These are phyloP conservation scores for Cnemophilus loriae DNA, from an alignment of 2,113 vertebrate species.

Conservation along the genomic window DNA sequence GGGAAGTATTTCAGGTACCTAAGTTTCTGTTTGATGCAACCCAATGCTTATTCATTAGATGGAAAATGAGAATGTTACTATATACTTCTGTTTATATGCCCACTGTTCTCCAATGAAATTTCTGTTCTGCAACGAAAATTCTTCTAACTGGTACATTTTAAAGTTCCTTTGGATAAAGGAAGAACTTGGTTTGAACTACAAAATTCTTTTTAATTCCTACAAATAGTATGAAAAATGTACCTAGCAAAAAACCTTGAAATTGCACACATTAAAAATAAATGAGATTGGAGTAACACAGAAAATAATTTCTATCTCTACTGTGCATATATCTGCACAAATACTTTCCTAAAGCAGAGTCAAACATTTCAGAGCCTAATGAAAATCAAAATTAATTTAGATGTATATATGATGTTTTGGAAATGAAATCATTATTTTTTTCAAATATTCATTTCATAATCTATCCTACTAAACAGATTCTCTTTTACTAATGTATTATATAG, in stretches of 20 bases:
- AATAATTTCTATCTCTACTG: not conserved
- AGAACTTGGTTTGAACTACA: not conserved
- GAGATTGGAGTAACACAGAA: not conserved
- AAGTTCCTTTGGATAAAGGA: not conserved
- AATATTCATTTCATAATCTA: not conserved
- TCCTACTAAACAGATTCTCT: not conserved
- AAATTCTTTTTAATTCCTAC: not conserved
- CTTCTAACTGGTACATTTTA: not conserved
- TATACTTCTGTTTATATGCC: not conserved
- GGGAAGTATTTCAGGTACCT: not conserved
- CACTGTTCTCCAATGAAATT: not conserved
- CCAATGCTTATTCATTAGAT: not conserved
- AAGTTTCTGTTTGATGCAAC: not conserved
- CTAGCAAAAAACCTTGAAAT: not conserved
- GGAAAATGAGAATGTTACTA: not conserved
- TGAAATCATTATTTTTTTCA: not conserved
- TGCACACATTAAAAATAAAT: not conserved
- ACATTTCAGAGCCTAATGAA: not conserved
- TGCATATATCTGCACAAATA: fast-evolving
- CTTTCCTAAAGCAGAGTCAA: not conserved
- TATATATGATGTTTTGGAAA: not conserved
- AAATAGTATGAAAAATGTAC: not conserved
- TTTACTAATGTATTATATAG: not conserved
- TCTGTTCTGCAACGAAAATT: not conserved
- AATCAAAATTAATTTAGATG: not conserved